phyloP scores from a whole-genome alignment of 1,140 invertebrate genomes.

The Eumaeus atala region DNA sequence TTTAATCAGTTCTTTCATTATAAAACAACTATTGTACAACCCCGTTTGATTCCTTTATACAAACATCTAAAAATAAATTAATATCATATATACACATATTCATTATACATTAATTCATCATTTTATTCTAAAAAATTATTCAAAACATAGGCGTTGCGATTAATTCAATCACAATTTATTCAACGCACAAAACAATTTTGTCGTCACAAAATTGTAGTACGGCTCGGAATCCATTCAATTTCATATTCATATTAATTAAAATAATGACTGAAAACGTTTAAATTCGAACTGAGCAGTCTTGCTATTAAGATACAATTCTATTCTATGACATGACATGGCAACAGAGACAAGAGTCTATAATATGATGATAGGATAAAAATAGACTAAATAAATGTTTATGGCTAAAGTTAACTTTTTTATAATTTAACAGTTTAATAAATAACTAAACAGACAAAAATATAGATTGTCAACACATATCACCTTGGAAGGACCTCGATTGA shows the following conservation, averaged over 20 bases:
- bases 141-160: background rate
- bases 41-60: constrained; percentile 13
- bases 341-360: background rate
- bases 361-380: background rate
- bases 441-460: too few relatives aligned
- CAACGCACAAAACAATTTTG: background rate
- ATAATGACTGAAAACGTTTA: constrained; percentile 6
- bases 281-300: constrained; percentile 9
- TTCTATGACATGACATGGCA: background rate
- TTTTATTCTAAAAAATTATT: background rate
- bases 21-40: constrained; percentile 30
- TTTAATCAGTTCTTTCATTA: constrained; percentile 39
- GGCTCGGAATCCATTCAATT: too few relatives aligned
- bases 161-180: background rate
- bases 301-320: background rate
- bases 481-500: background rate
- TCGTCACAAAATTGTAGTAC: constrained; percentile 4
- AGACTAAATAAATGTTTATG: too few relatives aligned
- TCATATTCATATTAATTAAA: background rate
- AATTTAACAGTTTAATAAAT: too few relatives aligned
- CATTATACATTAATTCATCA: background rate
- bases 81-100: background rate
- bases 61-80: constrained; percentile 5
- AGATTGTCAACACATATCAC: background rate
- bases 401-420: too few relatives aligned